Conservation (phyloP, 2,888 invertebrate species). For the Andrena haemorrhoa region DNA sequence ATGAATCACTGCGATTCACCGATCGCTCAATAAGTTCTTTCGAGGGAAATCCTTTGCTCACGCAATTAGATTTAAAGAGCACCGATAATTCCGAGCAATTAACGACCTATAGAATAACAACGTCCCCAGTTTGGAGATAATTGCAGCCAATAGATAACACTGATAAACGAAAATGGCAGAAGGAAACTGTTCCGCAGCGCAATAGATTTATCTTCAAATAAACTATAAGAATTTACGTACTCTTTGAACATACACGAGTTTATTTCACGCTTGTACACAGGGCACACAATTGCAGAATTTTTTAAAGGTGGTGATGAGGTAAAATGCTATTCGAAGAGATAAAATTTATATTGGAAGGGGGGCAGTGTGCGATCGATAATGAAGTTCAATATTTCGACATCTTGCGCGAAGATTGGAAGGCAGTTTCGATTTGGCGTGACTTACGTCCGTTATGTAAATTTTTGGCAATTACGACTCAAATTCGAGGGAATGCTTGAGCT, state of each 20-base stretch:
- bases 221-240: neutral
- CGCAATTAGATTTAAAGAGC: neutral
- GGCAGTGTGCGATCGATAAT: slow-evolving; percentile 29
- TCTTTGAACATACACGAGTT: neutral
- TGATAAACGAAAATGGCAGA: slow-evolving; percentile 17
- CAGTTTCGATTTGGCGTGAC: slow-evolving; percentile 51
- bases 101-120: neutral
- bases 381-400: slow-evolving; percentile 47
- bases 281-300: neutral
- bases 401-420: slow-evolving; percentile 5
- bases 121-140: neutral
- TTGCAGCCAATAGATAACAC: slow-evolving; percentile 19
- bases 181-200: neutral
- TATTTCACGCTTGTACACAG: neutral
- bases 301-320: neutral
- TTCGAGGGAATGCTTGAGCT: slow-evolving; percentile 25
- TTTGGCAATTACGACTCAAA: slow-evolving; percentile 61
- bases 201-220: slow-evolving; percentile 4
- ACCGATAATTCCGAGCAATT: neutral
- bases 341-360: neutral
- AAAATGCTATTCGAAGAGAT: neutral
- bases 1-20: slow-evolving; percentile 13
- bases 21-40: neutral
- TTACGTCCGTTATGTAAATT: slow-evolving; percentile 52
- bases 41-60: neutral